Percentiles rank a stretch among this genome's conserved stretches.
phyloP scores from a whole-genome alignment of 2,113 vertebrate species.

The Todiramphus saurophagus region DNA sequence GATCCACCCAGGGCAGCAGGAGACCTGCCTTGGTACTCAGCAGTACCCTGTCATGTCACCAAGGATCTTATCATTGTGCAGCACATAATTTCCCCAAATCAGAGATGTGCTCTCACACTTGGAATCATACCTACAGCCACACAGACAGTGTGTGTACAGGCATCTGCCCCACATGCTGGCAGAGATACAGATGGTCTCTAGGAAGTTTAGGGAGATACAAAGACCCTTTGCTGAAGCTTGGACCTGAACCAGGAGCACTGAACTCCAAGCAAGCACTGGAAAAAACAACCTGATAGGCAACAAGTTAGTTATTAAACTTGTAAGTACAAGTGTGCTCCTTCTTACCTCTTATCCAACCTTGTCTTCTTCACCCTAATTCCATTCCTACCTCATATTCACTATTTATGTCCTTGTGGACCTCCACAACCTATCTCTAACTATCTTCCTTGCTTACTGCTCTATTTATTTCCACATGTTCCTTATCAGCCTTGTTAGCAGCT shows the following conservation, averaged over 20 bases:
- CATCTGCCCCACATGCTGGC: neutral
- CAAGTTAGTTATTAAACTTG: neutral
- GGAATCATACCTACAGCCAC: neutral
- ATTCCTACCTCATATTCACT: neutral
- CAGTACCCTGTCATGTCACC: fast-evolving
- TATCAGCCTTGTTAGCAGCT: neutral
- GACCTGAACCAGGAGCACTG: neutral
- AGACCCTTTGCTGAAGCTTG: neutral
- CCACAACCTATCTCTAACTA: neutral
- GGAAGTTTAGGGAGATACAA: neutral
- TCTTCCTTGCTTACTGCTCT: neutral
- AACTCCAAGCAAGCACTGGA: neutral
- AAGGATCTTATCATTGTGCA: neutral
- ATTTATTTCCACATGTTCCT: neutral
- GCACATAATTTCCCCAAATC: neutral
- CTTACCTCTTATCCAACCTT: neutral
- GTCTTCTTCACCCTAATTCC: neutral
- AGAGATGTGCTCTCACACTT: neutral
- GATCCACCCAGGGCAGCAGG: neutral
- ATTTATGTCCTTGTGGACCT: no score
- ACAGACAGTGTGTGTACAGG: fast-evolving
- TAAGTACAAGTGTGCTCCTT: neutral
- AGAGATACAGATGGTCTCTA: neutral
- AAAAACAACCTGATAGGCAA: neutral
- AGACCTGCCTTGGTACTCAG: neutral